Percentiles rank a stretch among this genome's conserved stretches.
These are phyloP conservation scores for Pseudolycoriella hygida DNA, from an alignment of 2,888 invertebrate genomes.

Conservation along the genomic window DNA sequence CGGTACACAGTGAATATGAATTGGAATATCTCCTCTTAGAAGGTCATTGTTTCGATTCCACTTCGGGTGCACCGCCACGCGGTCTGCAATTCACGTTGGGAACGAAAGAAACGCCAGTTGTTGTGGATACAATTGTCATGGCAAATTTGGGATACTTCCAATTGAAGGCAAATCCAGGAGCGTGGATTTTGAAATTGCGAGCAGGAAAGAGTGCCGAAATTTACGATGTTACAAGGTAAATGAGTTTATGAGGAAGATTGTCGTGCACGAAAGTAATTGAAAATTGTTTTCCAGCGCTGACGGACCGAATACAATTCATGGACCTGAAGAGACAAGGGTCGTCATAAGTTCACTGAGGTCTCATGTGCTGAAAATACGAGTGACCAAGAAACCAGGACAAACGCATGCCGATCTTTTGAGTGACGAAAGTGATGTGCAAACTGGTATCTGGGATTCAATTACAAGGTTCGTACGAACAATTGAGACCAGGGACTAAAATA, in stretches of 20 bases:
- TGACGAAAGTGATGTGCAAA: slow-evolving; percentile 48
- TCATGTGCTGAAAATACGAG: slow-evolving; percentile 79
- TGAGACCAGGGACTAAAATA: too few species aligned
- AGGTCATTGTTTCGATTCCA: slow-evolving; percentile 86
- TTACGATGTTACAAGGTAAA: slow-evolving; percentile 70
- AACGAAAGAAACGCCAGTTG: slow-evolving; percentile 53
- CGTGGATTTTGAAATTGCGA: slow-evolving; percentile 76
- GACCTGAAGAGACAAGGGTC: slow-evolving; percentile 19
- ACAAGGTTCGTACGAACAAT: slow-evolving; percentile 56
- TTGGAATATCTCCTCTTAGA: slow-evolving; percentile 87
- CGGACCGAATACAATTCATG: slow-evolving; percentile 32
- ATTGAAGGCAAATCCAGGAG: slow-evolving; percentile 93
- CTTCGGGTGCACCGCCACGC: slow-evolving; percentile 81
- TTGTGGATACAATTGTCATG: slow-evolving; percentile 99
- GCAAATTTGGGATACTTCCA: slow-evolving; percentile 98
- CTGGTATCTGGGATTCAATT: slow-evolving; percentile 87
- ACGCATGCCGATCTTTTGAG: slow-evolving; percentile 69
- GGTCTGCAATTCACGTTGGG: slow-evolving; percentile 94
- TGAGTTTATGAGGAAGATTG: slow-evolving; percentile 6
- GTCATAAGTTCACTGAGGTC: slow-evolving; percentile 39
- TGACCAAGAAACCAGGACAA: slow-evolving; percentile 81
- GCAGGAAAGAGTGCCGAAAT: slow-evolving; percentile 91
- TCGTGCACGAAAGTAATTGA: not conserved
- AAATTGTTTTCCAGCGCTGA: slow-evolving; percentile 24
- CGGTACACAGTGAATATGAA: slow-evolving; percentile 89